Base-by-base conservation (phyloP, 1,140 invertebrate genomes). In the Atta texana region DNA sequence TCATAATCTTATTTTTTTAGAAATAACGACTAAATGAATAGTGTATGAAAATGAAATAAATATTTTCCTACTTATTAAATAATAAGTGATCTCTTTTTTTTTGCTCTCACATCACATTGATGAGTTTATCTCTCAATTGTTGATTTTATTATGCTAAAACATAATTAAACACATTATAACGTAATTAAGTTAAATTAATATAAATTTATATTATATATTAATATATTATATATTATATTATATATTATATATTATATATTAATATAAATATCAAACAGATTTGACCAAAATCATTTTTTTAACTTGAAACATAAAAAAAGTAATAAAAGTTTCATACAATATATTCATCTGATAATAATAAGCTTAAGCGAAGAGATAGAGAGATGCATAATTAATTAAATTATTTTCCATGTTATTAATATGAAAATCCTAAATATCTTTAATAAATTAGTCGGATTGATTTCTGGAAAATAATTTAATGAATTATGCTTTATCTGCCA, bases 391-490 rank as follows among this genome's bases (percentile, higher is more conserved):
- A 63, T 63, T 63, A 63, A 16, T 63, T 63, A 63, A 61, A 61
- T 61, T 61, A 8, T 63, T 63, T 63, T 63, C 1, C 24, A 28
- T 63, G 4, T 31, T 24, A 63, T 28, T 59, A 28, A 28, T 28
- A 14, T 61, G 4, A 16, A 63, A 28, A 63, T 28, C 59, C 12
- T 12, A 63, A 14, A 28, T 28, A n/a, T 63, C 24, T 63, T 63
- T 28, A 63, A 63, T 16, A 63, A 63, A 63, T 63, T 63, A 63
- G 24, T 63, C 4, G 24, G 24, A 28, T 61, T 61, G 24, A 61
- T 63, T 63, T 14, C 5, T 63, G 59, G 59, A 28, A 63, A 63
- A 28, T 16, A 63, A 63, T 63, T 28, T 61, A 61, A 61, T 61
- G 21, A 61, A 31, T 31, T 59, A 59, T 28, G 4, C 12, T 28